Evolutionary conservation across 2,113 vertebrate genomes (phyloP), one percentile per base, ranked within the genome.

Genomic region (Himantopus leucocephalus): DNA sequence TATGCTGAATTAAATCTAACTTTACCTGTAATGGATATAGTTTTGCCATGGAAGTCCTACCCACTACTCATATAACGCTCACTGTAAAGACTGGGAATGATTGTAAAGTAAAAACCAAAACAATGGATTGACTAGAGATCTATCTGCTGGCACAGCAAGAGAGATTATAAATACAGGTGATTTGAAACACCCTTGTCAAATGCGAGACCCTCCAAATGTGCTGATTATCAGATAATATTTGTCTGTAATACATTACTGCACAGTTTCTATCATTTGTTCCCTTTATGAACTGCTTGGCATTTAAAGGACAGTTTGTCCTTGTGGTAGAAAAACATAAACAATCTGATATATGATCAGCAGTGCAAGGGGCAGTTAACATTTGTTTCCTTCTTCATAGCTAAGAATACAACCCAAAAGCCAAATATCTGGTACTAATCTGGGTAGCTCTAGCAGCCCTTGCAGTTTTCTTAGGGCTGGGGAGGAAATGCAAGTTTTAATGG

Each of bases 101-200:
- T 39, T 0, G 0, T 62, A 47, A 88, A 62, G 19, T 39, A 4
- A 55, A 90, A 64, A n/a, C 2, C 10, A 10, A 16, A 66, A 24
- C 22, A 80, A 2, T 16, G 8, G 9, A 26, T 55, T 78, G 5
- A 18, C 39, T n/a, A 71, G 71, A 88, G 67, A 71, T 27, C 8
- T 64, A 14, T 50, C 32, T 39, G 10, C 10, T 60, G 6, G 20
- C 16, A 45, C 18, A 47, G 7, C 1, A 1, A 71, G n/a, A 1
- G 5, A 66, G n/a, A 30, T 60, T 82, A 85, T 66, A 66, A 80
- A 62, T 48, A 37, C 12, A 41, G 8, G 17, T 64, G 20, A 12
- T 78, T 74, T 81, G 71, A 81, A 94, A 52, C 5, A 82, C 37
- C 26, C 6, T 62, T 84, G 14, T 48, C 34, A 81, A 88, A 89